Percentiles rank a stretch among this genome's conserved stretches.
phyloP scores from a whole-genome alignment of 2,888 invertebrate genomes.

The Lepidonotus clava region DNA sequence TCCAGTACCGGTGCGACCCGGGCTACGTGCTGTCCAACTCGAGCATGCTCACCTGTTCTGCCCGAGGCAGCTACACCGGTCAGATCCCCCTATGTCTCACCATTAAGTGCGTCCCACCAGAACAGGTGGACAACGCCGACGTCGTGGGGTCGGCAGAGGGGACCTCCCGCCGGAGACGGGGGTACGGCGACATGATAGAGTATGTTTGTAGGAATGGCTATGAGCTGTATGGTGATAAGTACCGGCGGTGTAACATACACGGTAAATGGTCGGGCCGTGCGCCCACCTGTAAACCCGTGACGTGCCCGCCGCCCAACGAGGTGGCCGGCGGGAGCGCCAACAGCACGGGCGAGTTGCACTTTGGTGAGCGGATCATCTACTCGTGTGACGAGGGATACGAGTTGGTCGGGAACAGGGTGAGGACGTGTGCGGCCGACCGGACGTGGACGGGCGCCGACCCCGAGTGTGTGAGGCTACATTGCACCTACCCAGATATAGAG shows the following conservation, averaged over 20 bases:
- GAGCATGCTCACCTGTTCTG: slow-evolving; percentile 54
- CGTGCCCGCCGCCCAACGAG: slow-evolving; percentile 22
- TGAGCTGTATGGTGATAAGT: slow-evolving; percentile 91
- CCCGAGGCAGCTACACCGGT: slow-evolving; percentile 55
- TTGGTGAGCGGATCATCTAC: slow-evolving; percentile 63
- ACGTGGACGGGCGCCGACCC: slow-evolving; percentile 75
- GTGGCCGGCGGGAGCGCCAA: background rate
- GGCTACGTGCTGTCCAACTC: slow-evolving; percentile 53
- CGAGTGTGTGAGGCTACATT: slow-evolving; percentile 65
- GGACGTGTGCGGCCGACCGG: slow-evolving; percentile 72
- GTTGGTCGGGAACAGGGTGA: slow-evolving; percentile 68
- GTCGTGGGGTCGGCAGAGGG: slow-evolving; percentile 23
- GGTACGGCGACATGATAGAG: slow-evolving; percentile 87
- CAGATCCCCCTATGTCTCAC: slow-evolving; percentile 58
- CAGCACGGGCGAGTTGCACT: slow-evolving; percentile 5
- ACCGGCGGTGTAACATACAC: slow-evolving; percentile 83
- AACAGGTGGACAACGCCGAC: slow-evolving; percentile 54
- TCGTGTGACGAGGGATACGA: slow-evolving; percentile 74
- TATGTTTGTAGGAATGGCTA: slow-evolving; percentile 94
- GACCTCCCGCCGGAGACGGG: background rate
- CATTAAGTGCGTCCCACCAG: slow-evolving; percentile 55
- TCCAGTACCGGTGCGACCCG: slow-evolving; percentile 36
- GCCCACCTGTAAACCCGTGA: slow-evolving; percentile 64
- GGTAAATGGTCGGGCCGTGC: slow-evolving; percentile 68
- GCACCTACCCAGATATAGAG: slow-evolving; percentile 50